Conservation (phyloP, 2,797 vertebrate genomes). For the Paramormyrops hopkinsi region DNA sequence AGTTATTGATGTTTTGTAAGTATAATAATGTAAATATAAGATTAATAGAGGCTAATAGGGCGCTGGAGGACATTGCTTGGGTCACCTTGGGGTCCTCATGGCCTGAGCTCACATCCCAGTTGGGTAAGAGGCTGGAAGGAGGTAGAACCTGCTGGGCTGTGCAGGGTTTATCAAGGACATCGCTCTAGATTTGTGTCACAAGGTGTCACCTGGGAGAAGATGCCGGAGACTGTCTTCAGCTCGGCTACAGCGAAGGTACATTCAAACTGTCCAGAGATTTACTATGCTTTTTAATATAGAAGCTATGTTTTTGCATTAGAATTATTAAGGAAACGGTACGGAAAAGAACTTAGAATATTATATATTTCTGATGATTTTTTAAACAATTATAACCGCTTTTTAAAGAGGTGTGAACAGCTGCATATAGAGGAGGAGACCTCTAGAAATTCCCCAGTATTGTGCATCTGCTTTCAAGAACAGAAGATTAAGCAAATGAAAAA, state of each 20-base stretch:
- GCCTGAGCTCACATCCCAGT: not conserved
- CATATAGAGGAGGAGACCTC: not conserved
- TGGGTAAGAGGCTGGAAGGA: not conserved
- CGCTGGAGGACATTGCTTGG: not conserved
- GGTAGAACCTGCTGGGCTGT: not conserved
- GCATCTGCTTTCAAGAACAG: not conserved
- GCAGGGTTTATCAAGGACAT: not conserved
- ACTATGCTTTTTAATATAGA: not conserved
- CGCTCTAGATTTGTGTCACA: not conserved
- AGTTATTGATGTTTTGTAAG: not conserved
- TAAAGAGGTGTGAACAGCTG: not conserved
- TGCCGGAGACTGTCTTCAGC: not conserved
- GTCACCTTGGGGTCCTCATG: not conserved
- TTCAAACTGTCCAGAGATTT: not conserved
- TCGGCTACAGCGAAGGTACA: not conserved
- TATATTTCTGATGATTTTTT: not conserved
- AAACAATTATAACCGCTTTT: not conserved
- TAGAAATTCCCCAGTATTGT: not conserved
- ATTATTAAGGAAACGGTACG: not conserved
- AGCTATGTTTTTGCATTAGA: not conserved
- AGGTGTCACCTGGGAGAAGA: not conserved
- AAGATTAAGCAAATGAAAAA: not conserved
- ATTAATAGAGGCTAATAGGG: not conserved
- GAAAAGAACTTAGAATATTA: not conserved
- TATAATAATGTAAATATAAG: not conserved